Conservation (phyloP, 2,888 invertebrate species). For the Hirtodrosophila duncani region DNA sequence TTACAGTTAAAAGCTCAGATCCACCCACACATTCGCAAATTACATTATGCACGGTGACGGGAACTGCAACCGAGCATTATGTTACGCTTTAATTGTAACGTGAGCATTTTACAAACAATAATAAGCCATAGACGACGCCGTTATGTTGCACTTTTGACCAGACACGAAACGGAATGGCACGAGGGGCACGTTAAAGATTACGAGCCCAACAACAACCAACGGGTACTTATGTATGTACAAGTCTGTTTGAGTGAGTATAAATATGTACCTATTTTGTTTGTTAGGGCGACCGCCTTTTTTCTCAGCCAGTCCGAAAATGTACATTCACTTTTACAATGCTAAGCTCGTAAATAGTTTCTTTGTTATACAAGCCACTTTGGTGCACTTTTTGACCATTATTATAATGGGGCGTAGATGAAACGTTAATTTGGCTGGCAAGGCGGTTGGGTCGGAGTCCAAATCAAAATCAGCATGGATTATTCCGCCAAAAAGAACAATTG, state of each 20-base stretch:
- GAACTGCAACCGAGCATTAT: conserved; percentile 4
- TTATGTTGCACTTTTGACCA: conserved; percentile 51
- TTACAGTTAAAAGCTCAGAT: too few relatives aligned
- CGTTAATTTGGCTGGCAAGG: too few relatives aligned
- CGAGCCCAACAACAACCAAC: conserved; percentile 24
- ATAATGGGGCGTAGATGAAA: conserved; percentile 52
- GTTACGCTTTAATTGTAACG: conserved; percentile 34
- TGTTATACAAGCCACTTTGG: too few relatives aligned
- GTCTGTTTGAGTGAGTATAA: too few relatives aligned
- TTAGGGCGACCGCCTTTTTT: conserved; percentile 24
- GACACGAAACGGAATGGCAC: conserved; percentile 20
- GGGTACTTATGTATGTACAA: too few relatives aligned
- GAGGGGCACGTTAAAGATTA: conserved; percentile 23
- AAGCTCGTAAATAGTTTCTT: neutral
- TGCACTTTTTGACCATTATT: conserved; percentile 17
- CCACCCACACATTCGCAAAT: conserved; percentile 19
- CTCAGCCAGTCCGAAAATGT: conserved; percentile 27
- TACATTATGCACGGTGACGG: neutral
- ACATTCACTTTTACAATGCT: conserved; percentile 55
- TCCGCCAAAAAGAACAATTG: neutral
- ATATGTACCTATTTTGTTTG: conserved; percentile 21
- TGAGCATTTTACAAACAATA: conserved; percentile 32
- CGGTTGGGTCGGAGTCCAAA: conserved; percentile 4
- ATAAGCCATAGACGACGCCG: conserved; percentile 21
- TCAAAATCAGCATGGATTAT: neutral